A percentile compares a stretch with the other conserved stretches of the same genome.
Conservation (phyloP, 2,888 invertebrate genomes). For the Eutolmus rufibarbis region DNA sequence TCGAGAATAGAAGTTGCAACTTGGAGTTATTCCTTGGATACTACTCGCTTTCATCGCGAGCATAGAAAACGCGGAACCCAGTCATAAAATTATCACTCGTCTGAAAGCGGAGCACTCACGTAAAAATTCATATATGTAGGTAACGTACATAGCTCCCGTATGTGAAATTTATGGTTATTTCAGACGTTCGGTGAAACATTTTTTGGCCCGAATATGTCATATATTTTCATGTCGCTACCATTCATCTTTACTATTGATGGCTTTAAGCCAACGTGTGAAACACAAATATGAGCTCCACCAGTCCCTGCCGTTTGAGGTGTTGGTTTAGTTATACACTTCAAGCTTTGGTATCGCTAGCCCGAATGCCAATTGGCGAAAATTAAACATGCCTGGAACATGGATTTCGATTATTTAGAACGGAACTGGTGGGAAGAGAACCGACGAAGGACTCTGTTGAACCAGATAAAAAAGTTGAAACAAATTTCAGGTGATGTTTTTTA, state of each 20-base stretch:
- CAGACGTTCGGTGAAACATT: not conserved
- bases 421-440: not conserved
- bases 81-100: not conserved
- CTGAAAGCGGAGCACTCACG: not conserved
- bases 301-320: not conserved
- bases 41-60: not conserved
- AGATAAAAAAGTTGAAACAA: not conserved
- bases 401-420: not conserved
- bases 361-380: constrained; percentile 30
- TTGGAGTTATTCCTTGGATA: not conserved
- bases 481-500: not conserved
- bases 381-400: constrained; percentile 26
- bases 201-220: constrained; percentile 27
- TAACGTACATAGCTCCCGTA: constrained; percentile 2
- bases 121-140: not conserved
- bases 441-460: not conserved
- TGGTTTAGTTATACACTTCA: not conserved
- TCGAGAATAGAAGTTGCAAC: not conserved
- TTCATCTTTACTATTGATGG: constrained; percentile 35
- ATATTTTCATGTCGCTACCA: constrained; percentile 36
- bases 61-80: not conserved
- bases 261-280: not conserved
- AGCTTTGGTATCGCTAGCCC: not conserved
- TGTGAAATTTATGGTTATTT: constrained; percentile 30
- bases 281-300: not conserved